phyloP scores from a whole-genome alignment of 2,797 vertebrate genomes.

The Crenuchus spilurus region DNA sequence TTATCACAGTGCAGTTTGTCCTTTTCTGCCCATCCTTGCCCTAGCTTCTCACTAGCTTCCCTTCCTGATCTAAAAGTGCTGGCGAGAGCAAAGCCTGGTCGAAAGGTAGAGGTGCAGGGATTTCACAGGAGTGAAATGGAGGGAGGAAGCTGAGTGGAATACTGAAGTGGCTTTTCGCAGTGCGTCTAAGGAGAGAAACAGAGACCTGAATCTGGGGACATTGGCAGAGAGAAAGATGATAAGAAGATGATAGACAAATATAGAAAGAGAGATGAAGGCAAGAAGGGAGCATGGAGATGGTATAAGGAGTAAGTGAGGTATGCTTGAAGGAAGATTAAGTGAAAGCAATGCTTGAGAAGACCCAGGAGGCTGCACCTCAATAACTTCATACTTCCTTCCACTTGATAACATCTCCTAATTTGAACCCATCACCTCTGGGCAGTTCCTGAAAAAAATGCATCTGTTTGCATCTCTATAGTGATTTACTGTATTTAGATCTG shows the following conservation, averaged over 20 bases:
- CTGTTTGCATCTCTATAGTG: slow-evolving; percentile 12
- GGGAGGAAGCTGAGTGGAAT: slow-evolving; percentile 48
- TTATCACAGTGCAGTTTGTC: slow-evolving; percentile 31
- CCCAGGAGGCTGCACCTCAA: slow-evolving; percentile 3
- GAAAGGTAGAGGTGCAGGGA: slow-evolving; percentile 31
- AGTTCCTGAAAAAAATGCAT: neutral
- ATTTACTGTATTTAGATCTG: slow-evolving; percentile 47
- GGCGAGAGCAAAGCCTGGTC: slow-evolving; percentile 8
- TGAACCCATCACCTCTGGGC: slow-evolving; percentile 32
- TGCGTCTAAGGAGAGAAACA: slow-evolving; percentile 50
- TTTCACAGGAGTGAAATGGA: neutral
- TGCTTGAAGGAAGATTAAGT: slow-evolving; percentile 31
- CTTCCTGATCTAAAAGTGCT: slow-evolving; percentile 17
- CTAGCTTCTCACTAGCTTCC: neutral
- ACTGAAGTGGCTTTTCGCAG: slow-evolving; percentile 56
- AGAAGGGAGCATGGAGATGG: slow-evolving; percentile 26
- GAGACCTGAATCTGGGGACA: slow-evolving; percentile 36
- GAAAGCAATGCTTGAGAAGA: slow-evolving; percentile 8
- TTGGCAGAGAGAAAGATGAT: slow-evolving; percentile 29
- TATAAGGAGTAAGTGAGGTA: slow-evolving; percentile 18
- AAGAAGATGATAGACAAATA: slow-evolving; percentile 22
- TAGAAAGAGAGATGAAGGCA: slow-evolving; percentile 22
- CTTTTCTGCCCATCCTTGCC: slow-evolving; percentile 19
- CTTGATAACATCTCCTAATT: slow-evolving; percentile 29
- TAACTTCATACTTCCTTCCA: slow-evolving; percentile 9